Conservation (phyloP, 2,888 invertebrate species). For the Colletes collaris region DNA sequence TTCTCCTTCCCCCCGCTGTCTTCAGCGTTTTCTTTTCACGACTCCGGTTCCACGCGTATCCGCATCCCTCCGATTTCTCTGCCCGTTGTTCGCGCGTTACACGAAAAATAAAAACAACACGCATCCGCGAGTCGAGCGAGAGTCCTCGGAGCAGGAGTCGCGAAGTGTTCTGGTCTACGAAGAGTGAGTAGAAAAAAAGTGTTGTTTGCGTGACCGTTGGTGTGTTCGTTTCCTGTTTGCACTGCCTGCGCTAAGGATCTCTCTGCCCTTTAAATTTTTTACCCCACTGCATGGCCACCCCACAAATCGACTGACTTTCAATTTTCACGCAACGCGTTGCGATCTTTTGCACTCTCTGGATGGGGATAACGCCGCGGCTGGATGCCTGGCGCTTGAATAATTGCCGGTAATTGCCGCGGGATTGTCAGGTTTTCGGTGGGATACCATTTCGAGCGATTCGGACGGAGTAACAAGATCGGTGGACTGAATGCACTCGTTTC, state of each 20-base stretch:
- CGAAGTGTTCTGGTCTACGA: conserved; percentile 52
- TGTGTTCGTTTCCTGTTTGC: conserved; percentile 31
- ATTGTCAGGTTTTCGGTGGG: conserved; percentile 27
- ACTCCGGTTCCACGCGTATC: conserved; percentile 13
- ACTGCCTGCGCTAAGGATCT: conserved; percentile 12
- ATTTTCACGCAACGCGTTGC: conserved; percentile 56
- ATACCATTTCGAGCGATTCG: neutral
- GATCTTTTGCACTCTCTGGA: neutral
- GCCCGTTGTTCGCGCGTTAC: conserved; percentile 14
- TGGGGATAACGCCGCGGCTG: conserved; percentile 5
- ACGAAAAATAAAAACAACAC: conserved; percentile 28
- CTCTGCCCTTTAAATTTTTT: conserved; percentile 13
- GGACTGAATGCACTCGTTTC: conserved; percentile 36
- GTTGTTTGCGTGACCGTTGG: conserved; percentile 35
- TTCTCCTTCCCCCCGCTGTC: neutral
- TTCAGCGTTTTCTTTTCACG: neutral
- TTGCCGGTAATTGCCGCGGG: conserved; percentile 40
- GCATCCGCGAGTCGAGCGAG: neutral
- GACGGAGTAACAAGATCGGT: conserved; percentile 22
- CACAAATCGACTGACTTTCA: conserved; percentile 22
- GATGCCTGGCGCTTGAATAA: conserved; percentile 27
- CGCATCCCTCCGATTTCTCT: neutral
- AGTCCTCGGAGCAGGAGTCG: conserved; percentile 36
- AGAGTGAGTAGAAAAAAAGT: conserved; percentile 64
- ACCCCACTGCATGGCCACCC: conserved; percentile 11